A percentile compares a stretch with the other conserved stretches of the same genome.
Evolutionary conservation across 2,113 vertebrate genomes (phyloP).

Genomic region (Python bivittatus): DNA sequence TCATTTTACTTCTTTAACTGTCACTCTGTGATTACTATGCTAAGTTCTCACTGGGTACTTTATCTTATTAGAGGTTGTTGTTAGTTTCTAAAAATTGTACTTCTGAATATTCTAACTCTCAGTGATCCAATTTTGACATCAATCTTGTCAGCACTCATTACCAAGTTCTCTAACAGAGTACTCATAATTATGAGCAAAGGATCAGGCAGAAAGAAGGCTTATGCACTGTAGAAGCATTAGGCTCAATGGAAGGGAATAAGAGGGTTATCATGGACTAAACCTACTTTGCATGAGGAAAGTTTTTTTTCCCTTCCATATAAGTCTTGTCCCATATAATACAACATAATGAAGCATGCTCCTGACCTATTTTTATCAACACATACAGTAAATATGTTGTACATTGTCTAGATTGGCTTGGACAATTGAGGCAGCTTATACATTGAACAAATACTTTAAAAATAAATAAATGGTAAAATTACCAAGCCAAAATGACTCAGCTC

Average conservation of each 20-base stretch:
- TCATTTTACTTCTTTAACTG: background rate
- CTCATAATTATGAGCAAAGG: background rate
- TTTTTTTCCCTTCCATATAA: background rate
- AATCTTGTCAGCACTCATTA: background rate
- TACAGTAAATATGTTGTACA: background rate
- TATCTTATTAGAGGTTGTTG: background rate
- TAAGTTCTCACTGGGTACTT: background rate
- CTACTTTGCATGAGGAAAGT: background rate
- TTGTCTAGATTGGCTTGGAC: background rate
- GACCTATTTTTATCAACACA: background rate
- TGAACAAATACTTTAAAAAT: background rate
- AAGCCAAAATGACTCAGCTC: background rate
- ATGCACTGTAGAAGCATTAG: background rate
- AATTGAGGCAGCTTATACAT: background rate
- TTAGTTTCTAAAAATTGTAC: background rate
- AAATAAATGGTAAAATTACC: background rate
- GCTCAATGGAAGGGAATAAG: background rate
- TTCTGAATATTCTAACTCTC: background rate
- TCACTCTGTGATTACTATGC: background rate
- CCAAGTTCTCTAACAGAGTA: background rate
- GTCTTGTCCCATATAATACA: background rate
- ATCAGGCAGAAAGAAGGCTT: background rate
- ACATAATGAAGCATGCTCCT: background rate
- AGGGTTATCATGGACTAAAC: background rate
- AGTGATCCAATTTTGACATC: background rate